Conservation (phyloP, 1,140 invertebrate species). For the Holotrichia oblita region DNA sequence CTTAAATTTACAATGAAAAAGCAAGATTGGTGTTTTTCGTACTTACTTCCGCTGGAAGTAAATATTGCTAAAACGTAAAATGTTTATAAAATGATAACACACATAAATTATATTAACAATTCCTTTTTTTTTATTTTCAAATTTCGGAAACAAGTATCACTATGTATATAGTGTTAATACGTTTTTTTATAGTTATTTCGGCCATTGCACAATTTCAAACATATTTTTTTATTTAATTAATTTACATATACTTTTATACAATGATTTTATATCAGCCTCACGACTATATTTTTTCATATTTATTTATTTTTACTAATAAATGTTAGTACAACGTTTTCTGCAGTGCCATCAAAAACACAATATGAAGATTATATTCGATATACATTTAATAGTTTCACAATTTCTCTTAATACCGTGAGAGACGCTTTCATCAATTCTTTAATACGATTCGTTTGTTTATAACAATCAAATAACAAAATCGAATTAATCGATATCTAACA, state of each 20-base stretch:
- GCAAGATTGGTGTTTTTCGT: slow-evolving; percentile 47
- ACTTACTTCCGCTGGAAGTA: not conserved
- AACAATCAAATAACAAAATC: not conserved
- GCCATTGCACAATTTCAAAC: slow-evolving; percentile 47
- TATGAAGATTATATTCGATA: slow-evolving; percentile 38
- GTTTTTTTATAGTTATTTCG: slow-evolving; percentile 2
- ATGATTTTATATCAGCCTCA: slow-evolving; percentile 52
- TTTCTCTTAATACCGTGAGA: slow-evolving; percentile 32
- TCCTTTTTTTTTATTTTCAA: not conserved
- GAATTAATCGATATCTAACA: no score
- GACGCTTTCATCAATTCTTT: slow-evolving; percentile 6
- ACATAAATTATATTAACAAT: not conserved
- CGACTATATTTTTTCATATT: slow-evolving; percentile 49
- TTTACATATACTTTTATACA: slow-evolving; percentile 50
- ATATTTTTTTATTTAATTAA: slow-evolving; percentile 52
- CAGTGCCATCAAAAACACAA: slow-evolving; percentile 49
- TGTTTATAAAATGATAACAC: not conserved
- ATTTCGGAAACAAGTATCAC: not conserved
- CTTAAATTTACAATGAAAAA: slow-evolving; percentile 38
- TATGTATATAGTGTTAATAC: not conserved
- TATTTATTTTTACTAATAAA: slow-evolving; percentile 41
- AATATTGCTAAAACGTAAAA: slow-evolving; percentile 26
- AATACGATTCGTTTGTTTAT: slow-evolving; percentile 37
- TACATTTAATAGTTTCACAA: slow-evolving; percentile 42
- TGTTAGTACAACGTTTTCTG: slow-evolving; percentile 49